A percentile compares a stretch with the other conserved stretches of the same genome.
Conservation (phyloP, 1,140 invertebrate genomes). For the Centruroides sculpturatus region DNA sequence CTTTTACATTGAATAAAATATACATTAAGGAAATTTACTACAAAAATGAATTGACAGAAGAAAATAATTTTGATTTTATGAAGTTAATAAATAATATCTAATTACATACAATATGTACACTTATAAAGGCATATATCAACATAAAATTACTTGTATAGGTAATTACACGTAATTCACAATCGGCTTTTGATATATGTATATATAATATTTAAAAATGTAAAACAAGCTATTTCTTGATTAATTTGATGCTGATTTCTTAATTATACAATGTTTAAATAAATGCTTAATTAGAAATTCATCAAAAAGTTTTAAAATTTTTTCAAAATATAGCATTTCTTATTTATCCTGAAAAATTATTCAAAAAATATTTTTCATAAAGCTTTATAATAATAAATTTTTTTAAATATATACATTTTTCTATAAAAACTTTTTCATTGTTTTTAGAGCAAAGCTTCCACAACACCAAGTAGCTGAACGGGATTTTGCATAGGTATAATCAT, state of each 20-base stretch:
- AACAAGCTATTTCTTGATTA: no score
- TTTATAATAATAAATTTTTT: no score
- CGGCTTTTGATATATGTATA: not conserved
- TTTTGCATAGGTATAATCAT: not conserved
- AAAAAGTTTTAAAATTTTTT: no score
- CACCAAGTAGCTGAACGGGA: conserved; percentile 8
- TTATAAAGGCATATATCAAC: not conserved
- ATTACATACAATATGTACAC: not conserved
- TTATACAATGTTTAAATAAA: no score
- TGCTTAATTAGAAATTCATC: no score
- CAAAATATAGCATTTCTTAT: no score
- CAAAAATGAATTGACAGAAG: not conserved
- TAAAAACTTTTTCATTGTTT: conserved; percentile 6
- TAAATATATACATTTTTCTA: not conserved
- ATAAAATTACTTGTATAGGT: not conserved
- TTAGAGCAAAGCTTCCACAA: conserved; percentile 4
- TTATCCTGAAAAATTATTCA: no score
- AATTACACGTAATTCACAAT: not conserved
- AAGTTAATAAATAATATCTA: not conserved
- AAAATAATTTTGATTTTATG: conserved; percentile 1
- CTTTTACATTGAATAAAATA: no score
- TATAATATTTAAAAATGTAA: no score
- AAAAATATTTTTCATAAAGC: no score
- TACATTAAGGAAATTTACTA: no score
- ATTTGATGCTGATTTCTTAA: no score